Base-by-base conservation (phyloP, 2,113 vertebrate species). In the Neotoma lepida region DNA sequence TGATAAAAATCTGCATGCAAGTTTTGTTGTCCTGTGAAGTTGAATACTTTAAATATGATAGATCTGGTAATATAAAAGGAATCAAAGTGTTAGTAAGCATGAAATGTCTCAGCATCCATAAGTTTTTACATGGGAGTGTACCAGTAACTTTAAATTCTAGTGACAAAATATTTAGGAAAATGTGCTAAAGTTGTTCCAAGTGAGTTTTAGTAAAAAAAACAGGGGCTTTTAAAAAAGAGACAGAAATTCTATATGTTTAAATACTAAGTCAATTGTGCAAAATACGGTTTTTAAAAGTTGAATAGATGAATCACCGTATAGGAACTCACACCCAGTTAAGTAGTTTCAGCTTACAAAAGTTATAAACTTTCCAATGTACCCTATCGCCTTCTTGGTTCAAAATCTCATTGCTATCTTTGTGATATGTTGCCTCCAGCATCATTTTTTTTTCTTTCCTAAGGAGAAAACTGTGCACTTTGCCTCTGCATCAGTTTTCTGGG, bases 11-110 rank as follows among this genome's bases (percentile, higher is more conserved):
- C 33, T 90, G 7, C 41, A 71, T 85, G 26, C 49, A 54, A 61
- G 2, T 94, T 93, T 92, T 82, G 58, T 35, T 93, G 20, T 88
- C 88, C 5, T 30, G 6, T 93, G 26, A 91, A 94, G 18, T 58
- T 87, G 39, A 90, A 18, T 88, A 77, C 76, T 86, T 93, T 81
- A 63, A 96, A 51, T 92, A 51, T 4, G 68, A 74, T 56, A 80
- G 14, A 3, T 41, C 12, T 81, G 2, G 63, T 82, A 84, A 84
- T 56, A 93, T 35, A 89, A 24, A 94, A 82, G 78, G 49, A 77
- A 71, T 14, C 46, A 4, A 81, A 77, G 28, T 41, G 77, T 39
- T 84, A 2, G 4, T 61, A 89, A 76, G 58, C 64, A 51, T 74
- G 8, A 66, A 33, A 1, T 5, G 28, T 73, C 22, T 10, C 56